These are phyloP conservation scores for Panthera tigris DNA, from an alignment of 2,113 vertebrate genomes.

Conservation along the genomic window DNA sequence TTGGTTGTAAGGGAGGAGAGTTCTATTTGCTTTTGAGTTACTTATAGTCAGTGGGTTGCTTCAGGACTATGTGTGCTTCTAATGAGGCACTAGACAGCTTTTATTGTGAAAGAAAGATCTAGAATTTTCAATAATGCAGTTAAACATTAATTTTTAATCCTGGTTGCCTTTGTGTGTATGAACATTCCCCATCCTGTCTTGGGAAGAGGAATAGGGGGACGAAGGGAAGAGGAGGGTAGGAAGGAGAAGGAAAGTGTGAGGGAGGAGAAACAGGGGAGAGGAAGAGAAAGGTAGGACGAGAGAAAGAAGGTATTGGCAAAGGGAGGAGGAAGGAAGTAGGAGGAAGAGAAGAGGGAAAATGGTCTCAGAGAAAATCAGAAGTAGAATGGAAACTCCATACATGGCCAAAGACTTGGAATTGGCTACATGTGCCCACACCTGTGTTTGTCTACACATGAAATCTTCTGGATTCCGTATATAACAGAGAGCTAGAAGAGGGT, in stretches of 20 bases:
- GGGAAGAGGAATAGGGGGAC: not conserved
- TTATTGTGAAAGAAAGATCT: slow-evolving; percentile 64
- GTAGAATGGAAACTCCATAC: not conserved
- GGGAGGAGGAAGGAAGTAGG: fast-evolving
- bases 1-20: not conserved
- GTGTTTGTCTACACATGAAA: not conserved
- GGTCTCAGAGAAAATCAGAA: not conserved
- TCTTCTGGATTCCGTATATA: not conserved
- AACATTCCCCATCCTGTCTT: slow-evolving; percentile 38
- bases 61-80: slow-evolving; percentile 1
- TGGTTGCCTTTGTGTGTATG: fast-evolving
- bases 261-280: not conserved
- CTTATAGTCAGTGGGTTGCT: not conserved
- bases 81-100: not conserved
- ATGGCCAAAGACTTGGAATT: not conserved
- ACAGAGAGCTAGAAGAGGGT: fast-evolving
- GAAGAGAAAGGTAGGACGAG: not conserved
- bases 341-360: not conserved
- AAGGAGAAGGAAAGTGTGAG: not conserved
- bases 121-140: slow-evolving; percentile 40
- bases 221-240: fast-evolving
- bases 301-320: fast-evolving
- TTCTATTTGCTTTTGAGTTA: not conserved
- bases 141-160: slow-evolving; percentile 53
- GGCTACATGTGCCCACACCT: fast-evolving